Conservation (phyloP, 1,140 invertebrate genomes). For the Pseudobourletiella spinata region DNA sequence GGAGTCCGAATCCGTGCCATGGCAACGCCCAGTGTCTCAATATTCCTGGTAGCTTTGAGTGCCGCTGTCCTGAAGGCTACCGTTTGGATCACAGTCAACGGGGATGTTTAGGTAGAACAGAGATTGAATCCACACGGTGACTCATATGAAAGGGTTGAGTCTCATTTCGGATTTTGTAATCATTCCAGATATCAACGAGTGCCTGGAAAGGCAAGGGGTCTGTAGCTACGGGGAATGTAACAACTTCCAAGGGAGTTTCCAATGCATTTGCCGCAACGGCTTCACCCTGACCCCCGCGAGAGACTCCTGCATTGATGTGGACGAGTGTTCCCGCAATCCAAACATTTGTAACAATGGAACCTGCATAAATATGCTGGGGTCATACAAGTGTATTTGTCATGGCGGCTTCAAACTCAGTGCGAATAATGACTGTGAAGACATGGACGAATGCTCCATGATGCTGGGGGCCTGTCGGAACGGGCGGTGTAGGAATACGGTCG, state of each 20-base stretch:
- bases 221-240: slow-evolving; percentile 60
- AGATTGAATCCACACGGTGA: too few relatives aligned
- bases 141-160: too few relatives aligned
- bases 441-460: slow-evolving; percentile 74
- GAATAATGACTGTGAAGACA: slow-evolving; percentile 71
- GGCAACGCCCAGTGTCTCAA: slow-evolving; percentile 72
- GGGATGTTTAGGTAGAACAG: slow-evolving; percentile 54
- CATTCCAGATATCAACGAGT: slow-evolving; percentile 64
- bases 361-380: slow-evolving; percentile 65
- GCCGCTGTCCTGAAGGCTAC: slow-evolving; percentile 56
- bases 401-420: slow-evolving; percentile 42
- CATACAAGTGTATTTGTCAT: slow-evolving; percentile 56
- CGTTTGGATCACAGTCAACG: slow-evolving; percentile 45
- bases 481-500: slow-evolving; percentile 65
- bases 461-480: slow-evolving; percentile 72
- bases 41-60: slow-evolving; percentile 60
- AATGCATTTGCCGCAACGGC: slow-evolving; percentile 52
- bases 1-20: slow-evolving; percentile 56
- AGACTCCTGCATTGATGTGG: slow-evolving; percentile 61
- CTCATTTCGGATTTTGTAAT: too few relatives aligned
- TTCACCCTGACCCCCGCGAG: slow-evolving; percentile 50
- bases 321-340: slow-evolving; percentile 59
- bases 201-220: slow-evolving; percentile 55
- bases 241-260: slow-evolving; percentile 62
- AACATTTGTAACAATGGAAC: slow-evolving; percentile 65